Evolutionary conservation across 2,797 vertebrate genomes (phyloP), one percentile per base, ranked within the genome.

Genomic region (Notoglanidium macrostoma): DNA sequence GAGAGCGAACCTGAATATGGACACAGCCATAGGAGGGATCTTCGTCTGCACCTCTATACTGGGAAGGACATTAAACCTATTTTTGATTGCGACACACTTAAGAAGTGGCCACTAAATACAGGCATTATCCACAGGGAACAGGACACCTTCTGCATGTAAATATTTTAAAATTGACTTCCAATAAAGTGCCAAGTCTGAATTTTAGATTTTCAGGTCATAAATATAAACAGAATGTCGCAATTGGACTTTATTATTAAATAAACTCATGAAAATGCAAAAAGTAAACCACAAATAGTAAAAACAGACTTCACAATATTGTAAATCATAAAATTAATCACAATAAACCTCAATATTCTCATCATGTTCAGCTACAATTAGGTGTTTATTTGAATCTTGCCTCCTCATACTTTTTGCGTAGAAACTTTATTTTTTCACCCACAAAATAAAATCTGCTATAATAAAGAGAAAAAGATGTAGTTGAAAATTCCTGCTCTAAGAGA

Each of bases 1-100:
- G 80, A 67, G 85, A 76, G 76, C 82, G 21, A 73, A 1, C 57
- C 87, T 90, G 85, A 87, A 91, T 89, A 90, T 91, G 90, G 90
- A 85, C 82, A 86, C 86, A 73, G 68, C 55, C 84, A 81, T 82
- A 78, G 73, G 91, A 91, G 87, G 88, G 92, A n/a, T 55, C 73
- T 46, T 91, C 83, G 59, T 32, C 32, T 65, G 85, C 65, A 87
- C 89, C 89, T 89, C 88, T 84, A 91, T 89, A 82, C 89, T 90
- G 87, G 90, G 91, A 94, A 91, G 87, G 90, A 86, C 87, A 85
- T 89, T 91, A 89, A 90, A 87, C 82, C 86, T 88, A 86, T 89
- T 90, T 89, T 92, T 89, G 92, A 89, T 89, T 2, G 51, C 61
- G 68, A 86, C 90, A 21, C n/a, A 85, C 89, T 92, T 89, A 88